Conservation (phyloP, 2,888 invertebrate species). For the Acleris sparsana region DNA sequence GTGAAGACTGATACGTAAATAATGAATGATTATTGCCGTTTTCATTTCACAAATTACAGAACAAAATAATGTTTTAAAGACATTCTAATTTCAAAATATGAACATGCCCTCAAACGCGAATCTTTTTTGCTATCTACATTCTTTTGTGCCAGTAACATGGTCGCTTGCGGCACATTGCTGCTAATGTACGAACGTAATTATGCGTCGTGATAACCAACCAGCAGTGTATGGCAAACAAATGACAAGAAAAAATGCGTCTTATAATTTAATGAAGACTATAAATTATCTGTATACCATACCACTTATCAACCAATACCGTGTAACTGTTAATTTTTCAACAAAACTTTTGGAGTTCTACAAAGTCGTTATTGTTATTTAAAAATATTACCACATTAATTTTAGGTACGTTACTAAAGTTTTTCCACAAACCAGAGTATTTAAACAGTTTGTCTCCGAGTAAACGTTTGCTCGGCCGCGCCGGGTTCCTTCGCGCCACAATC, state of each 20-base stretch:
- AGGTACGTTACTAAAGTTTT: background rate
- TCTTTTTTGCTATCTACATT: slow-evolving; percentile 24
- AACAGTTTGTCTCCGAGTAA: slow-evolving; percentile 6
- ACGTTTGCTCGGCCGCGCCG: slow-evolving; percentile 19
- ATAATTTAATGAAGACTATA: too few species aligned
- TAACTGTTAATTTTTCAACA: background rate
- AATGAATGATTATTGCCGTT: too few species aligned
- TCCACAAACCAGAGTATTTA: background rate
- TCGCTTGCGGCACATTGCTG: slow-evolving; percentile 34
- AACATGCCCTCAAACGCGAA: slow-evolving; percentile 18
- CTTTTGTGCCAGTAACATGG: slow-evolving; percentile 31
- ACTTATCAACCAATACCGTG: background rate
- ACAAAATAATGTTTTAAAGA: background rate
- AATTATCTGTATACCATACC: too few species aligned
- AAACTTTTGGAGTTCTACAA: background rate
- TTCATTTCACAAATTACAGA: too few species aligned
- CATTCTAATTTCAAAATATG: slow-evolving; percentile 9
- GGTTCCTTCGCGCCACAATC: slow-evolving; percentile 50
- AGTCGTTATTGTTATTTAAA: background rate
- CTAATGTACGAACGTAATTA: slow-evolving; percentile 34
- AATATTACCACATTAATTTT: background rate
- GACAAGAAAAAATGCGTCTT: slow-evolving; percentile 3
- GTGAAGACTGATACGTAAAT: too few species aligned
- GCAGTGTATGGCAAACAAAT: slow-evolving; percentile 24
- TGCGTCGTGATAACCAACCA: slow-evolving; percentile 23